Base-by-base conservation (phyloP, 1,140 invertebrate genomes). In the Pseudomyrmex dendroicus region DNA sequence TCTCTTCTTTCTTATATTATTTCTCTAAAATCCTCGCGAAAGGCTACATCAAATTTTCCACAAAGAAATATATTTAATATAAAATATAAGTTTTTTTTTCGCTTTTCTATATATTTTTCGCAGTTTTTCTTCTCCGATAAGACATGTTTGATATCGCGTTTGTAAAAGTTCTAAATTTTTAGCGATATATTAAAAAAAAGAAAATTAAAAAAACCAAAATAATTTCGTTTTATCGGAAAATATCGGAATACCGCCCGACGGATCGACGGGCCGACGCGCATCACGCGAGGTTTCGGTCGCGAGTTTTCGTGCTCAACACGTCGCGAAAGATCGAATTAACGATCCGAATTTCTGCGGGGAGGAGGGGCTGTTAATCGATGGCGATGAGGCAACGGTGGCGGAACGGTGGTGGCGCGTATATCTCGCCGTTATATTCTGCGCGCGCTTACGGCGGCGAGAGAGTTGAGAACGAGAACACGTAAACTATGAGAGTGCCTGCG, bases 401-500 rank as follows among this genome's bases (percentile, higher is more conserved):
- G 48, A 61, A 50, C 8, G 66, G 35, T 35, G 35, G 35, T 35
- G 35, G 50, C 67, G 25, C 62, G 48, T 63, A 78, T 57, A 35
- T 22, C 84, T 56, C 59, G 67, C 44, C 35, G 44, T 44, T n/a
- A 20, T 13, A 61, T 59, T 56, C 67, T 59, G 85, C 48, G 35
- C 52, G 54, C 44, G 57, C 35, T 35, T 35, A 35, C 52, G 48
- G 73, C 12, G 54, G 48, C 17, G 35, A 46, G 48, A 20, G 22
- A 20, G 13, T 44, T 56, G 59, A 84, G 86, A 88, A 88, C 86
- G 56, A 85, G 85, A 83, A 64, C 77, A 83, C 67, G 84, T 88
- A 86, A 89, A 89, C 87, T 89, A 89, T 88, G 87, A 84, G 73
- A 82, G 74, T 88, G 86, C 84, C 83, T 73, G 84, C 63, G 74